Evolutionary conservation across 2,113 vertebrate species (phyloP).

Genomic region (Colossoma macropomum): DNA sequence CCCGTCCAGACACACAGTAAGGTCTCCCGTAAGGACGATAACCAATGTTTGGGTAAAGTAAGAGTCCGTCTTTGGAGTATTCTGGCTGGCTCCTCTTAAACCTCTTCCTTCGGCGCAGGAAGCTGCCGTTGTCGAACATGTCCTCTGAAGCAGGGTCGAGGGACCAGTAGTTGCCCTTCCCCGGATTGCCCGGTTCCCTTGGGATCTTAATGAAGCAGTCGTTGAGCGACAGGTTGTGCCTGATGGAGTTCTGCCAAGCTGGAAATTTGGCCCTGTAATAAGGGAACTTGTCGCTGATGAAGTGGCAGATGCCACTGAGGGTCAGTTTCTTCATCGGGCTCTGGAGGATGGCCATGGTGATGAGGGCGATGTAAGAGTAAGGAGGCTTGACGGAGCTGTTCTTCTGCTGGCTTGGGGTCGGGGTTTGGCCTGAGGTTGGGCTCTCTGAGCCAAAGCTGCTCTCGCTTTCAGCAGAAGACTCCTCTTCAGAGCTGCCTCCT

Average conservation of each 20-base stretch:
- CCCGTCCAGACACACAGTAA: conserved; percentile 67
- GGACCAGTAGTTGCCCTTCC: conserved; percentile 97
- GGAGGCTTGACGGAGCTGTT: conserved; percentile 81
- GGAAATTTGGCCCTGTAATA: conserved; percentile 89
- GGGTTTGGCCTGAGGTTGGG: conserved; percentile 43
- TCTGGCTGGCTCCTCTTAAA: conserved; percentile 84
- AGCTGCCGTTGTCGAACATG: conserved; percentile 94
- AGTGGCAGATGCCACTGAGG: conserved; percentile 90
- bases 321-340: conserved; percentile 87
- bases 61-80: conserved; percentile 69
- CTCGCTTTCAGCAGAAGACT: conserved; percentile 73
- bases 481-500: conserved; percentile 65
- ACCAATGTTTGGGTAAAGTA: conserved; percentile 73
- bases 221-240: conserved; percentile 95
- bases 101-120: conserved; percentile 88
- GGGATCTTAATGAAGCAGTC: conserved; percentile 98
- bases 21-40: conserved; percentile 73
- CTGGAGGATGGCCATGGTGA: conserved; percentile 93
- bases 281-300: conserved; percentile 90
- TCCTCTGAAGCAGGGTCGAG: conserved; percentile 88
- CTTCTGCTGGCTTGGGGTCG: conserved; percentile 47
- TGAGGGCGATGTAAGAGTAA: conserved; percentile 92
- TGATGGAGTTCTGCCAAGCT: conserved; percentile 95
- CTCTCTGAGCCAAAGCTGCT: conserved; percentile 66
- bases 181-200: conserved; percentile 90